A percentile compares a stretch with the other conserved stretches of the same genome.
Conservation (phyloP, 2,113 vertebrate species). For the Dicaeum eximium region DNA sequence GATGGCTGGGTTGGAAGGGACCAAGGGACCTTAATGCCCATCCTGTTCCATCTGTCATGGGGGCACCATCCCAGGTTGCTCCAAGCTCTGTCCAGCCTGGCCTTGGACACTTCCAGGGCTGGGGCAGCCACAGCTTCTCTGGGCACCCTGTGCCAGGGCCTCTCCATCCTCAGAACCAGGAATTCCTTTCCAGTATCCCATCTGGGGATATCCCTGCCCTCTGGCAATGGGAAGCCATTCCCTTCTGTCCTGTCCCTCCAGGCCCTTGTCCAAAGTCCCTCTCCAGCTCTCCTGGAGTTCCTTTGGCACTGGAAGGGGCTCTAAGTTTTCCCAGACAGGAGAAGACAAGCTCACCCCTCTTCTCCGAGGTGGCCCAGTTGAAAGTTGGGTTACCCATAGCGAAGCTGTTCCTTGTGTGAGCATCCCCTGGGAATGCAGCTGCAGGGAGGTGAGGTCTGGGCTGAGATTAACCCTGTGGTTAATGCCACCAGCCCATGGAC, state of each 20-base stretch:
- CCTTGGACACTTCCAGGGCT: too few relatives aligned
- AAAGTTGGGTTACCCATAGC: background rate
- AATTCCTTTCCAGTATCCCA: background rate
- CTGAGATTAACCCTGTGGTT: background rate
- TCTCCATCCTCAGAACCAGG: fast-evolving
- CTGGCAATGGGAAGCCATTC: background rate
- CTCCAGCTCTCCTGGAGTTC: background rate
- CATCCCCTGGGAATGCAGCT: background rate
- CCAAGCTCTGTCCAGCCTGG: fast-evolving
- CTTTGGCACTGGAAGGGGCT: background rate
- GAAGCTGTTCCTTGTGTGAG: fast-evolving
- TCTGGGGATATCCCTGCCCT: background rate
- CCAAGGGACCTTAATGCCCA: background rate
- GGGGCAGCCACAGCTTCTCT: background rate
- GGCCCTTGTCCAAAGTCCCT: background rate
- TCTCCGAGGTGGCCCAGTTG: fast-evolving
- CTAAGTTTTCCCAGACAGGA: background rate
- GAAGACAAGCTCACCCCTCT: background rate
- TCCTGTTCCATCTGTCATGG: too few relatives aligned
- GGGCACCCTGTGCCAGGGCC: background rate
- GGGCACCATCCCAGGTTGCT: fast-evolving
- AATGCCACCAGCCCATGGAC: fast-evolving
- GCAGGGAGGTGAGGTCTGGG: background rate
- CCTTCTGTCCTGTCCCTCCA: background rate
- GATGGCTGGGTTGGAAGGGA: background rate